phyloP scores from a whole-genome alignment of 2,797 vertebrate species.

The Sebastes oblongus region DNA sequence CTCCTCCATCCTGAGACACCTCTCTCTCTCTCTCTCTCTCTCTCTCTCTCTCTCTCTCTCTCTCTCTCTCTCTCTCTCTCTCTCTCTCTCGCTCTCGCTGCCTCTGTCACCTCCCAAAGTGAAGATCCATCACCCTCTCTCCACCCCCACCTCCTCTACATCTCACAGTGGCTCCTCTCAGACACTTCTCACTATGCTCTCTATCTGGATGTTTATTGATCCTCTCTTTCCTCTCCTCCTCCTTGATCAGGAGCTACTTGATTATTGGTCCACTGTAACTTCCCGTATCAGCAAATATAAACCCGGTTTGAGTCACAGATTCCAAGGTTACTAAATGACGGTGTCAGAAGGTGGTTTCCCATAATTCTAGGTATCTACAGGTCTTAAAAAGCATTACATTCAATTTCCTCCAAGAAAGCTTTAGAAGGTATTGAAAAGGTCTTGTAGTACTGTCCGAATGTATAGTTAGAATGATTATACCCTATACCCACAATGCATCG shows the following conservation, averaged over 20 bases:
- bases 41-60: neutral
- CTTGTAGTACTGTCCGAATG: too few species aligned
- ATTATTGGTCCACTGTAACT: neutral
- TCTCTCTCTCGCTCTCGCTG: neutral
- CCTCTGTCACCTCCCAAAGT: constrained; percentile 37
- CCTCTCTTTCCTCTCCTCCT: neutral
- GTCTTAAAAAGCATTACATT: neutral
- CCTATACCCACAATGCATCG: too few species aligned
- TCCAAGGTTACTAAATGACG: neutral
- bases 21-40: neutral
- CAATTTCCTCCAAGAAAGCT: neutral
- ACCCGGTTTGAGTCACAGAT: neutral
- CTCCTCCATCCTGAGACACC: constrained; percentile 52
- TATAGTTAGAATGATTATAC: too few species aligned
- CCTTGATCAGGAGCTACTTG: neutral
- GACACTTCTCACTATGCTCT: neutral
- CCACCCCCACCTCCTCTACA: constrained; percentile 5
- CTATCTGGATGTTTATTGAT: constrained; percentile 35
- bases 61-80: neutral
- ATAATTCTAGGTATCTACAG: neutral
- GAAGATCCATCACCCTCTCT: constrained; percentile 43
- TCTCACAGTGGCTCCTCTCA: neutral
- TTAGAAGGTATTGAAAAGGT: neutral
- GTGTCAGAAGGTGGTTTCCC: neutral
- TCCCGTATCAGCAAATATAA: neutral